Evolutionary conservation across 2,888 invertebrate species (phyloP), one percentile per base, ranked within the genome.

Genomic region (Melanophora roralis): DNA sequence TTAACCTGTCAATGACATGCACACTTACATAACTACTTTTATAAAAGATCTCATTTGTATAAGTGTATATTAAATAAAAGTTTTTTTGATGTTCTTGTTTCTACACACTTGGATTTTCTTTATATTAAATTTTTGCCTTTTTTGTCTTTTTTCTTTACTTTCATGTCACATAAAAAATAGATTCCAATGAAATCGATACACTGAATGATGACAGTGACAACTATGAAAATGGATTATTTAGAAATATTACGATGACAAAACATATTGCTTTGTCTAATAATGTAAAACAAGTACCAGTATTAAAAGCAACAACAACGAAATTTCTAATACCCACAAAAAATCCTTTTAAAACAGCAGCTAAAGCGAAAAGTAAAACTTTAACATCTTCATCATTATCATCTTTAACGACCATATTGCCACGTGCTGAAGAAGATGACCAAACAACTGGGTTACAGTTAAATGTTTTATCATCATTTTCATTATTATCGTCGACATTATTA

Each of bases 141-240:
- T 34, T 7, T 23, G n/a, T 11, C 23, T 19, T n/a, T 51, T 57
- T 60, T 57, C 32, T 47, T n/a, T n/a, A n/a, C 47, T 82, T 23
- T 47, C 62, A 45, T 36, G 27, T 68, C 38, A 0, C 1, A 23
- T 19, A 8, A 27, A 53, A 43, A 76, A 43, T 34, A 86, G 86
- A 86, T 84, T 85, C 85, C 77, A 85, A 84, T 84, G 85, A 86
- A 87, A 87, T 87, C 84, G 85, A 86, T 86, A 86, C 27, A 38
- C 51, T 80, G 72, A 68, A 57, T 64, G 38, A 64, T 72, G 72
- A 68, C 57, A 80, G 57, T 57, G 21, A 49, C 40, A 71, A 47
- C 57, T 34, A 68, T 49, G 73, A 68, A 64, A 62, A 19, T 47
- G 77, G 62, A 57, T 82, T 73, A 12, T 62, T 74, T 59, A 49